A percentile compares a stretch with the other conserved stretches of the same genome.
These are phyloP conservation scores for Sternarchorhynchus goeldii DNA, from an alignment of 2,797 vertebrate genomes.

Conservation along the genomic window DNA sequence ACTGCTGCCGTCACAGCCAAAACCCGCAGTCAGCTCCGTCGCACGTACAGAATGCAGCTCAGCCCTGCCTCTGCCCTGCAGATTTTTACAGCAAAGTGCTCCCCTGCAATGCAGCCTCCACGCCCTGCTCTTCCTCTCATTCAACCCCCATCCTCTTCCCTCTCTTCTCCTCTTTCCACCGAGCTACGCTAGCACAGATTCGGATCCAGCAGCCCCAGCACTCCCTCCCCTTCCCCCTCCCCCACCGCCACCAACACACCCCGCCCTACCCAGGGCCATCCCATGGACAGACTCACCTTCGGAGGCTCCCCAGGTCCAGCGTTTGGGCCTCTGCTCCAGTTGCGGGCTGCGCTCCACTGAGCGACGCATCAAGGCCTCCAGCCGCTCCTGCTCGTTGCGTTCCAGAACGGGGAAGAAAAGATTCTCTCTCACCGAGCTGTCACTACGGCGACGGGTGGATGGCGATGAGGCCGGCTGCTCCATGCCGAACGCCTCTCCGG, in stretches of 20 bases:
- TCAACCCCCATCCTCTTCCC: conserved; percentile 20
- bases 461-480: conserved; percentile 72
- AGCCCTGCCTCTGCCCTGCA: neutral
- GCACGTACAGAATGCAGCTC: conserved; percentile 16
- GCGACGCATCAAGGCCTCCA: conserved; percentile 91
- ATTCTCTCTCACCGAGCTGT: conserved; percentile 79
- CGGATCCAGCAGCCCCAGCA: neutral
- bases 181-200: neutral
- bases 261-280: conserved; percentile 24
- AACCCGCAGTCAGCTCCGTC: conserved; percentile 14
- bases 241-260: neutral
- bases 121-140: conserved; percentile 65
- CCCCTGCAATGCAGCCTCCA: conserved; percentile 79
- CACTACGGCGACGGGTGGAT: conserved; percentile 76
- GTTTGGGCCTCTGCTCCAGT: conserved; percentile 91
- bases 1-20: conserved; percentile 6
- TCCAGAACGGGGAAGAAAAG: conserved; percentile 79
- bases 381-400: conserved; percentile 87
- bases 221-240: conserved; percentile 24
- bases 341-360: conserved; percentile 79
- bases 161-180: neutral
- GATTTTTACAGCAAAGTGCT: conserved; percentile 33
- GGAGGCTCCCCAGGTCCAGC: conserved; percentile 88
- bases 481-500: conserved; percentile 76
- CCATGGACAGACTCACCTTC: conserved; percentile 70